Evolutionary conservation across 2,888 invertebrate genomes (phyloP), one percentile per base, ranked within the genome.

Genomic region (Sphinx pinastri): DNA sequence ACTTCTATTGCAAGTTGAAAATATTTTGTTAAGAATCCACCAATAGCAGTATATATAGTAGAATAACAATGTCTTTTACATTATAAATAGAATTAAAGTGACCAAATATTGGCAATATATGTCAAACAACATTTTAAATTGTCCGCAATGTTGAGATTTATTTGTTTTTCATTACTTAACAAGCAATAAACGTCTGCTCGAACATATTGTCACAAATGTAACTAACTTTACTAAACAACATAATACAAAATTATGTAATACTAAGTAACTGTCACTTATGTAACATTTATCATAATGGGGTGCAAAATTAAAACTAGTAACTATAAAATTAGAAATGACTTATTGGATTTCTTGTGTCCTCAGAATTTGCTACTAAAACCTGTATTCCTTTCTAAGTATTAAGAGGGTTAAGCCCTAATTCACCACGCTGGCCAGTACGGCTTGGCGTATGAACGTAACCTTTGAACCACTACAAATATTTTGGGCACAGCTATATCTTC

Each of bases 121-220:
- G 57, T 57, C 57, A 57, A 25, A 19, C 57, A 19, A 57, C 11
- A 57, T 57, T 57, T 57, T 25, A 57, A 57, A 57, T 57, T 57
- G 25, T 25, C 25, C 57, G 25, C 57, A 57, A 57, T 2, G 57
- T 10, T 16, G 13, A 45, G 67, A 67, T 67, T 67, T 67, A 67
- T 67, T 10, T 25, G 51, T 51, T 67, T 67, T 25, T 13, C 67
- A 25, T 25, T 25, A 25, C 25, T 25, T 67, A 67, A 67, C 57
- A 31, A 57, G 55, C 55, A 14, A 67, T 19, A 52, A 57, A 70
- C 47, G 69, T 54, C 63, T n/a, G 57, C 54, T 55, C 25, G 57
- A 25, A 57, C 57, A 25, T 25, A 57, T 49, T 47, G 63, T 47
- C 63, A 66, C 19, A n/a, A 47, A 38, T 45, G 57, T 57, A 57